Percentiles rank a stretch among this genome's conserved stretches.
Evolutionary conservation across 2,888 invertebrate species (phyloP).

Genomic region (Cephus rjabovi): DNA sequence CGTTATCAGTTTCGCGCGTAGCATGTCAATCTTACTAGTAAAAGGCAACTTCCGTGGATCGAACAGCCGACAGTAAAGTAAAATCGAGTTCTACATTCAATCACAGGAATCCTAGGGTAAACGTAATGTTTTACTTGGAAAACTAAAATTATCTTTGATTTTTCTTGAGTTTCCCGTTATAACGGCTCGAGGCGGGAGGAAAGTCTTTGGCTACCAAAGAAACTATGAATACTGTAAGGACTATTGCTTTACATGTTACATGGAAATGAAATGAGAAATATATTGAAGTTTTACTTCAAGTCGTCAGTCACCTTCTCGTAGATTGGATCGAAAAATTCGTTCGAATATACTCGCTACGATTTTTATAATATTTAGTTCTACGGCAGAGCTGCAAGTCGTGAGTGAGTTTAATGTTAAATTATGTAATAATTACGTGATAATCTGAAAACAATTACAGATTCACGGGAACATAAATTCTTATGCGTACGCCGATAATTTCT

Average conservation of each 20-base stretch:
- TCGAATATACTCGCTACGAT: background rate
- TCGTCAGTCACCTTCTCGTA: background rate
- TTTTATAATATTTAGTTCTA: background rate
- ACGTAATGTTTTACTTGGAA: slow-evolving; percentile 43
- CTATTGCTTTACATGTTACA: background rate
- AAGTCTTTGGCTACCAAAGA: background rate
- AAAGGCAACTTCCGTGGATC: slow-evolving; percentile 56
- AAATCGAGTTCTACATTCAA: slow-evolving; percentile 57
- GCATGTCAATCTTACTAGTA: slow-evolving; percentile 57
- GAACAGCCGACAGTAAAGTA: slow-evolving; percentile 45
- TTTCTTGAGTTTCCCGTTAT: slow-evolving; percentile 30
- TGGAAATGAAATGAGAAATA: background rate
- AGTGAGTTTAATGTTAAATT: background rate
- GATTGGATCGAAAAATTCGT: background rate
- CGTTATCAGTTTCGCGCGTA: slow-evolving; percentile 49
- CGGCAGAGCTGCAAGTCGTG: background rate
- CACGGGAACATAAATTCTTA: too few species aligned
- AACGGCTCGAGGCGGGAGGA: background rate
- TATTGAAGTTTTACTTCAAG: background rate
- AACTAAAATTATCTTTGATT: slow-evolving; percentile 58
- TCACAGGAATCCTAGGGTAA: slow-evolving; percentile 45
- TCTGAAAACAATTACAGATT: too few species aligned
- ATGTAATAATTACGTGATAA: background rate
- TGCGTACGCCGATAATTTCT: too few species aligned
- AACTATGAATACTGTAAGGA: background rate